A percentile compares a stretch with the other conserved stretches of the same genome.
These are phyloP conservation scores for Andrena hattorfiana DNA, from an alignment of 2,888 invertebrate species.

Conservation along the genomic window DNA sequence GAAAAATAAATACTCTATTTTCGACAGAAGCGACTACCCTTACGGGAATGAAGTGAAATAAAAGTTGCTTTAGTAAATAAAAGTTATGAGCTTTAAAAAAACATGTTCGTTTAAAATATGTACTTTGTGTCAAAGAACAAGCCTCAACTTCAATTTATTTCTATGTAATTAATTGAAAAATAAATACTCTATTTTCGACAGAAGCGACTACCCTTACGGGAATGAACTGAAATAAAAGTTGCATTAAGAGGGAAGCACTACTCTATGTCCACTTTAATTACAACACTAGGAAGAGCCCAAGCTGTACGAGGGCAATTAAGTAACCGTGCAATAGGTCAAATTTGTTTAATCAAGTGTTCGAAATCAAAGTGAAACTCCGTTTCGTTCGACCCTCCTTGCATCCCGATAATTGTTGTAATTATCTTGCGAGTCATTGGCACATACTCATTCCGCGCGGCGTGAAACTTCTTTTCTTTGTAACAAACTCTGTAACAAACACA, in stretches of 20 bases:
- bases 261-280: background rate
- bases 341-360: conserved; percentile 72
- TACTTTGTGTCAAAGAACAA: too few relatives aligned
- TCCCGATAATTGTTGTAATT: conserved; percentile 75
- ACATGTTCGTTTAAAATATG: too few relatives aligned
- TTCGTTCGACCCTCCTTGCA: conserved; percentile 37
- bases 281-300: conserved; percentile 16
- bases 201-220: too few relatives aligned
- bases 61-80: too few relatives aligned
- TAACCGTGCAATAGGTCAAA: conserved; percentile 54
- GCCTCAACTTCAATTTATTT: too few relatives aligned
- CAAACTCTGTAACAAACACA: conserved; percentile 36
- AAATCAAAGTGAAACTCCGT: conserved; percentile 73
- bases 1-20: too few relatives aligned
- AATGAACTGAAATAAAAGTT: too few relatives aligned
- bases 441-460: conserved; percentile 58
- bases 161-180: too few relatives aligned
- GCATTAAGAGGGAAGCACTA: background rate
- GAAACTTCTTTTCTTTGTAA: conserved; percentile 55
- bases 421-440: conserved; percentile 72
- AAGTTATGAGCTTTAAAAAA: too few relatives aligned
- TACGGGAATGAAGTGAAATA: too few relatives aligned
- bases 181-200: too few relatives aligned
- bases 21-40: too few relatives aligned
- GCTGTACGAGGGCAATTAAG: conserved; percentile 39